These are phyloP conservation scores for Athalia cordata DNA, from an alignment of 2,888 invertebrate species.

Conservation along the genomic window DNA sequence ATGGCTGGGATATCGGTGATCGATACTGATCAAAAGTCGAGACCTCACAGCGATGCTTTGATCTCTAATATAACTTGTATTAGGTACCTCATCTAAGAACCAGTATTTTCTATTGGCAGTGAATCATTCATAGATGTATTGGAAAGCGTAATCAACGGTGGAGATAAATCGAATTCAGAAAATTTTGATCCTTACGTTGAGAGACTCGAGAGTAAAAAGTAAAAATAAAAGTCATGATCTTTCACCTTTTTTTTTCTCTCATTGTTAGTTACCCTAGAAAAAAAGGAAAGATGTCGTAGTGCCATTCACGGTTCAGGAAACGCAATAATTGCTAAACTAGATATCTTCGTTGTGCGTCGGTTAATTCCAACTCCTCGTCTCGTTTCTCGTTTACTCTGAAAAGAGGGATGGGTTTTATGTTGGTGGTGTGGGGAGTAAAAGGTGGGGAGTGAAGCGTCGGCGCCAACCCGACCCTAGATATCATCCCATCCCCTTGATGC, in stretches of 20 bases:
- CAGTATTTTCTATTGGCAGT: neutral
- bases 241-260: neutral
- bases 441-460: neutral
- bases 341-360: conserved; percentile 4
- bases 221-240: neutral
- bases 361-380: conserved; percentile 36
- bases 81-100: neutral
- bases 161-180: neutral
- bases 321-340: conserved; percentile 38
- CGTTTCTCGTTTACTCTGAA: conserved; percentile 25
- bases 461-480: conserved; percentile 18
- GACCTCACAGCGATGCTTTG: conserved; percentile 20
- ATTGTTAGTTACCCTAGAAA: neutral
- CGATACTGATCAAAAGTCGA: conserved; percentile 37
- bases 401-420: neutral
- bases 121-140: conserved; percentile 12
- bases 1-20: conserved; percentile 16
- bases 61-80: conserved; percentile 16
- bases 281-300: conserved; percentile 9
- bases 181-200: too few species aligned
- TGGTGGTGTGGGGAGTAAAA: neutral
- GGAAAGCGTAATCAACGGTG: neutral
- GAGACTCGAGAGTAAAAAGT: too few species aligned
- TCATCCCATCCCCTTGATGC: neutral
- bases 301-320: conserved; percentile 41